Percentiles rank a stretch among this genome's conserved stretches.
Conservation (phyloP, 2,888 invertebrate genomes). For the Hybos culiciformis region DNA sequence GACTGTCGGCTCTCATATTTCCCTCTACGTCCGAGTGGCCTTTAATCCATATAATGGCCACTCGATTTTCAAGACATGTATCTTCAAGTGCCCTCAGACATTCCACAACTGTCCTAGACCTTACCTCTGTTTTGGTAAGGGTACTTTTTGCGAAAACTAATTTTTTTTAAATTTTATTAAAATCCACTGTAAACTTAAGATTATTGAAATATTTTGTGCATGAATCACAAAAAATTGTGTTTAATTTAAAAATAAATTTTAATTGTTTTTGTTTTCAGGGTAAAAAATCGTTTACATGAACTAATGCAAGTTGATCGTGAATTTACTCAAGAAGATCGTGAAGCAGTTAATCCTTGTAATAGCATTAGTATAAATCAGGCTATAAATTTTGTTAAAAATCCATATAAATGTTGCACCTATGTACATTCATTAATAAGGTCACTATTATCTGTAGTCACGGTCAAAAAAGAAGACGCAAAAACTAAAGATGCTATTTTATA, state of each 20-base stretch:
- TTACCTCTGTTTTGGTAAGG: too few species aligned
- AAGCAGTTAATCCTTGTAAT: conserved; percentile 79
- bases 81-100: too few species aligned
- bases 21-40: too few species aligned
- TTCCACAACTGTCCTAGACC: too few species aligned
- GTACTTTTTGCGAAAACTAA: too few species aligned
- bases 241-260: background rate
- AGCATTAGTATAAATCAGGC: conserved; percentile 87
- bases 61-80: too few species aligned
- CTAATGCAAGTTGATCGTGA: conserved; percentile 82
- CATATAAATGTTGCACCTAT: conserved; percentile 81
- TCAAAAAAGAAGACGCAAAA: conserved; percentile 78
- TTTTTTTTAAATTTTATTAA: too few species aligned
- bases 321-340: conserved; percentile 70
- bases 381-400: conserved; percentile 90
- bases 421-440: conserved; percentile 79
- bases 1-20: too few species aligned
- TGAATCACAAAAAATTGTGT: background rate
- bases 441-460: conserved; percentile 68
- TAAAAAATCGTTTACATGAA: conserved; percentile 87
- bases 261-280: conserved; percentile 43
- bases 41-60: too few species aligned
- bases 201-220: too few species aligned
- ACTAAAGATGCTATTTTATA: conserved; percentile 90
- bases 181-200: too few species aligned